Evolutionary conservation across 2,888 invertebrate species (phyloP).

Genomic region (Idaea straminata): DNA sequence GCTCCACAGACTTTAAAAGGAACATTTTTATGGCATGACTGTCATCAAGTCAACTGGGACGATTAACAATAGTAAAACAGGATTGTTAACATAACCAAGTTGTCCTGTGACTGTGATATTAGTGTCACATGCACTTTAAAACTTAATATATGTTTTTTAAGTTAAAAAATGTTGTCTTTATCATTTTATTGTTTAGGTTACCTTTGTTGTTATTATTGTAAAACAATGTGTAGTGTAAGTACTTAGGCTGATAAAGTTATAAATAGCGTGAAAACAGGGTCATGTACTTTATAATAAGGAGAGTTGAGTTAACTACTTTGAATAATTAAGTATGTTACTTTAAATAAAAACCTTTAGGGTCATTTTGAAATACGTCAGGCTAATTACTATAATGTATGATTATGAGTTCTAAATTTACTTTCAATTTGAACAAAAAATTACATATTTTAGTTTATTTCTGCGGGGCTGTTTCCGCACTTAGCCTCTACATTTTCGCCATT

Average conservation of each 20-base stretch:
- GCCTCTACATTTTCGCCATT: no score
- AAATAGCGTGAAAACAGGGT: background rate
- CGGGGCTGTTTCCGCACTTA: no score
- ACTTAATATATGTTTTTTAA: constrained; percentile 63
- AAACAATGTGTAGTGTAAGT: background rate
- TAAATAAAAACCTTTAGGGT: no score
- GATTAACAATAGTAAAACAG: constrained; percentile 57
- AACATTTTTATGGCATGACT: constrained; percentile 73
- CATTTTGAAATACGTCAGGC: no score
- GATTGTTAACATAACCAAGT: constrained; percentile 52
- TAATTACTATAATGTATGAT: no score
- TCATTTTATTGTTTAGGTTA: constrained; percentile 20
- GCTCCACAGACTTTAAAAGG: constrained; percentile 71
- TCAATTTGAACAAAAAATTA: no score
- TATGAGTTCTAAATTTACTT: no score
- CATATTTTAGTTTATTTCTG: no score
- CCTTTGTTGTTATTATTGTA: background rate
- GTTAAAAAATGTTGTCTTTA: constrained; percentile 44
- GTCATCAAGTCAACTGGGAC: constrained; percentile 76
- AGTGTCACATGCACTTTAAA: constrained; percentile 75
- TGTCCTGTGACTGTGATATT: constrained; percentile 67
- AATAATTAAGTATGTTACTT: no score
- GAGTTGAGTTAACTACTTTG: no score
- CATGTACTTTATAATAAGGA: background rate
- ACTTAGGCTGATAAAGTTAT: background rate